phyloP scores from a whole-genome alignment of 2,113 vertebrate species.

The Varanus salvator region DNA sequence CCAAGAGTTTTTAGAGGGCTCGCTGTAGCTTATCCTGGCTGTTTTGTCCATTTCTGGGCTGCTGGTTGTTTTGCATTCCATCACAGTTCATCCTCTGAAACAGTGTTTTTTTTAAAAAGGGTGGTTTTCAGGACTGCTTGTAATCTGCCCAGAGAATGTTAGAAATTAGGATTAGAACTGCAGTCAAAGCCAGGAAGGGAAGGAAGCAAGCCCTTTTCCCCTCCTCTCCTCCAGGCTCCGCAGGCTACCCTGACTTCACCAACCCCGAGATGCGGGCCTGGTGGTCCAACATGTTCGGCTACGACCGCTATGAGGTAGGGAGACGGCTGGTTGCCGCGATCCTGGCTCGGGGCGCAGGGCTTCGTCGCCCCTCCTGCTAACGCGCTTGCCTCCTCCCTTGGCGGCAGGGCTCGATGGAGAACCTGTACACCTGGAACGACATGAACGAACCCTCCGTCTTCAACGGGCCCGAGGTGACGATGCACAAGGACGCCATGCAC shows the following conservation, averaged over 20 bases:
- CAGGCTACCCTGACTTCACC: slow-evolving; percentile 90
- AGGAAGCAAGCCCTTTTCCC: rapidly evolving
- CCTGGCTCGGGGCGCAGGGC: rapidly evolving
- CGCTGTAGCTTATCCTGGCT: no score
- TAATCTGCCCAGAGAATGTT: no score
- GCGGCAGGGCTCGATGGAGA: slow-evolving; percentile 85
- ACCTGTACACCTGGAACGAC: slow-evolving; percentile 90
- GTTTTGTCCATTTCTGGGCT: no score
- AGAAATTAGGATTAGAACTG: no score
- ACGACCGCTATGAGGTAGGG: slow-evolving; percentile 88
- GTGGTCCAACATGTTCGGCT: slow-evolving; percentile 91
- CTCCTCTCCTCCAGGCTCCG: slow-evolving; percentile 76
- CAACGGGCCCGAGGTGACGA: slow-evolving; percentile 92
- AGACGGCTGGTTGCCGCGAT: rapidly evolving
- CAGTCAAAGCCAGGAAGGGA: no score
- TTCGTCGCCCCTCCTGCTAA: no score
- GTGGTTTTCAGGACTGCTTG: no score
- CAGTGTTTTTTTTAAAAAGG: no score
- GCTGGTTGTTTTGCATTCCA: no score
- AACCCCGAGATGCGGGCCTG: slow-evolving; percentile 85
- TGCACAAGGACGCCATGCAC: slow-evolving; percentile 90
- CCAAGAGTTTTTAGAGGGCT: no score
- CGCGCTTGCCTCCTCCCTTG: neutral
- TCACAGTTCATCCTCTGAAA: no score
- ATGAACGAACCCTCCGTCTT: slow-evolving; percentile 95